phyloP scores from a whole-genome alignment of 2,888 invertebrate species.

The Vandiemenella viatica region DNA sequence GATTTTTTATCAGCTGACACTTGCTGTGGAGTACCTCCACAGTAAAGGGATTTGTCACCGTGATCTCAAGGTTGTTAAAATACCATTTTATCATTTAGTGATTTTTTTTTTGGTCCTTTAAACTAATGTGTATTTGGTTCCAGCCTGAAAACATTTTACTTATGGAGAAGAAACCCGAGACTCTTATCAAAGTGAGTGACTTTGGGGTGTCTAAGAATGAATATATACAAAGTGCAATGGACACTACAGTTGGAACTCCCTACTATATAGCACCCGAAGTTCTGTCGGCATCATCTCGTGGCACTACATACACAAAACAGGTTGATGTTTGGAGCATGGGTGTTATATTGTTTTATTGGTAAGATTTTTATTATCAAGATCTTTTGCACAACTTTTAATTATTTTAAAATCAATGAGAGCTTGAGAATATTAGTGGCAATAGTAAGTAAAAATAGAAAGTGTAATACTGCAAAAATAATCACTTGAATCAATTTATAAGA shows the following conservation, averaged over 20 bases:
- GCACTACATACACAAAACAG: constrained; percentile 48
- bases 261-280: constrained; percentile 83
- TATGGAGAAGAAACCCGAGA: constrained; percentile 39
- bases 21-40: neutral
- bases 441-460: no score
- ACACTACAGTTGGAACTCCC: constrained; percentile 81
- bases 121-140: constrained; percentile 21
- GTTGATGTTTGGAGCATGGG: constrained; percentile 91
- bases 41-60: constrained; percentile 23
- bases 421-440: no score
- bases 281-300: constrained; percentile 41
- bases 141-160: constrained; percentile 65
- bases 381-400: no score
- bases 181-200: constrained; percentile 66
- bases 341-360: constrained; percentile 72
- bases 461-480: no score
- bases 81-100: no score
- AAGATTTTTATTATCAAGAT: no score
- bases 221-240: constrained; percentile 59
- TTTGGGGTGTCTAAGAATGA: constrained; percentile 85
- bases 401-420: no score
- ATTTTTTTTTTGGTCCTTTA: no score
- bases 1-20: neutral
- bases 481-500: no score
- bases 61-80: constrained; percentile 53